Conservation (phyloP, 2,888 invertebrate species). For the Odontocerum albicorne region DNA sequence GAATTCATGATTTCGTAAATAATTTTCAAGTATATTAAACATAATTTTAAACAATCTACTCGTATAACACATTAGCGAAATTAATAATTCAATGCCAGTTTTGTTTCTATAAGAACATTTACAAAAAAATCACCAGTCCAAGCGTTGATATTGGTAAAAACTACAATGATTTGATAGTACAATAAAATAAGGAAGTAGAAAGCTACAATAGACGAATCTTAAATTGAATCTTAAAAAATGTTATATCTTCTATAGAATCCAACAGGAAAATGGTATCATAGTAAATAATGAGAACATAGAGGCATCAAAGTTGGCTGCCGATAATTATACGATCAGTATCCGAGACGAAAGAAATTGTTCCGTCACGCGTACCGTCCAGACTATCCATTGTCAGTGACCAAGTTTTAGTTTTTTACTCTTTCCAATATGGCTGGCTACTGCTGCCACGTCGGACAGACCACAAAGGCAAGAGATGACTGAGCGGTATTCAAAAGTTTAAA, state of each 20-base stretch:
- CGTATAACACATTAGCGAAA: no score
- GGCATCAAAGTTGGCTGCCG: slow-evolving; percentile 12
- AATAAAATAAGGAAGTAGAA: no score
- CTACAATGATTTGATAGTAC: no score
- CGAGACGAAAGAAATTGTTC: slow-evolving; percentile 23
- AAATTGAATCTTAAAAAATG: no score
- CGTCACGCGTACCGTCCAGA: slow-evolving; percentile 10
- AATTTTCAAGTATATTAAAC: no score
- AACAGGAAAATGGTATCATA: slow-evolving; percentile 12
- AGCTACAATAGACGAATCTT: no score
- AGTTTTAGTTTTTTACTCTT: slow-evolving; percentile 13
- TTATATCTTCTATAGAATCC: background rate
- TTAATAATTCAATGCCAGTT: no score
- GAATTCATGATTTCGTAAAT: no score
- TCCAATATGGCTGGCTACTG: slow-evolving; percentile 8
- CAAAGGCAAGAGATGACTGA: slow-evolving; percentile 27
- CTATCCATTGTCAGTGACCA: slow-evolving; percentile 26
- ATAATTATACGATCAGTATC: slow-evolving; percentile 28
- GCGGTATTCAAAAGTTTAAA: slow-evolving; percentile 31
- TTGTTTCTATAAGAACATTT: no score
- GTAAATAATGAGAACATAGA: slow-evolving; percentile 12
- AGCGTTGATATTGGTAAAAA: no score
- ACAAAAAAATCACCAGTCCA: no score
- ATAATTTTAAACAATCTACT: no score
- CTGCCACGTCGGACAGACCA: slow-evolving; percentile 16